Conservation (phyloP, 2,797 vertebrate genomes). For the Valencia hispanica region DNA sequence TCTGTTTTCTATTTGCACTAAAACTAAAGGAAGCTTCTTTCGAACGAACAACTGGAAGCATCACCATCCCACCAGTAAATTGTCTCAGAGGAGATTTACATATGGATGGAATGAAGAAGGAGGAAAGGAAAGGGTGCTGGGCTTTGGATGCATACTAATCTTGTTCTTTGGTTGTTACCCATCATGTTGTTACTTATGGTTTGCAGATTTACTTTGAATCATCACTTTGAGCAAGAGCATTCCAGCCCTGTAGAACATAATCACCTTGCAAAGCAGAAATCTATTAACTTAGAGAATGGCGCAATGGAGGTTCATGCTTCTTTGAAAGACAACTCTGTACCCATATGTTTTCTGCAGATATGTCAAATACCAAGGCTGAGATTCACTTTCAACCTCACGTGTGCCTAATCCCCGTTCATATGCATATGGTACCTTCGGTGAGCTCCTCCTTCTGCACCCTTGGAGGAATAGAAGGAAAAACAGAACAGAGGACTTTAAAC, state of each 20-base stretch:
- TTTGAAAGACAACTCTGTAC: conserved; percentile 45
- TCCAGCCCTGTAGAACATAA: conserved; percentile 59
- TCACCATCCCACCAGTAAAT: conserved; percentile 25
- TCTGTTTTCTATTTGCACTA: conserved; percentile 84
- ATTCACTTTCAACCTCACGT: conserved; percentile 67
- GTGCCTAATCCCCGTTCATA: conserved; percentile 63
- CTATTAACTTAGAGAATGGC: conserved; percentile 45
- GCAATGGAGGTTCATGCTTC: conserved; percentile 49
- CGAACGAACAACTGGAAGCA: conserved; percentile 65
- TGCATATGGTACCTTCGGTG: background rate
- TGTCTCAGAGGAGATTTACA: conserved; percentile 30
- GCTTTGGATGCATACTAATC: conserved; percentile 50
- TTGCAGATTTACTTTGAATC: conserved; percentile 20
- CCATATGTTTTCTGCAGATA: conserved; percentile 58
- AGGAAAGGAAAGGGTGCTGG: conserved; percentile 37
- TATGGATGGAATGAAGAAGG: conserved; percentile 3
- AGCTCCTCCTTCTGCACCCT: background rate
- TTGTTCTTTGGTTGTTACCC: conserved; percentile 49
- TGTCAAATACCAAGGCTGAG: conserved; percentile 53
- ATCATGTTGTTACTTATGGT: conserved; percentile 55
- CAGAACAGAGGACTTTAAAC: background rate
- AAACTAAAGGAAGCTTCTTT: conserved; percentile 71
- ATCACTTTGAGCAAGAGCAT: conserved; percentile 62
- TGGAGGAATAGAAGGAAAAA: background rate
- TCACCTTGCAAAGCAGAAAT: conserved; percentile 50